Conservation (phyloP, 2,113 vertebrate genomes). For the Argyrosomus japonicus region DNA sequence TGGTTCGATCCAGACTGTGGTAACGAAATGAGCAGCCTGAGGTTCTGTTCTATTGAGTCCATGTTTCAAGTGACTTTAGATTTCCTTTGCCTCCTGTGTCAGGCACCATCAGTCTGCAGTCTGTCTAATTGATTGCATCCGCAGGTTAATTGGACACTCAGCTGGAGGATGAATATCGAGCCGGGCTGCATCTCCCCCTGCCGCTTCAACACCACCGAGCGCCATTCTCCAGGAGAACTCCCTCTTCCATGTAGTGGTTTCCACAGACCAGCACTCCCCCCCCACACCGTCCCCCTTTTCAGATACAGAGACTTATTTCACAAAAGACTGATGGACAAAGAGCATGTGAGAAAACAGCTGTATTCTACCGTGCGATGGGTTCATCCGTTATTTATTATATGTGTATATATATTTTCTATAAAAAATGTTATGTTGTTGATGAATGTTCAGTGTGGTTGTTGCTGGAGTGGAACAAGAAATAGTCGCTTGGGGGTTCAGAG, state of each 20-base stretch:
- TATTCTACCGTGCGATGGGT: constrained; percentile 52
- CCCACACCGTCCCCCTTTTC: constrained; percentile 18
- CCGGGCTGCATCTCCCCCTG: constrained; percentile 25
- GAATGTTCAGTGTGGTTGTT: constrained; percentile 68
- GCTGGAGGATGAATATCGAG: constrained; percentile 52
- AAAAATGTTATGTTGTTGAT: constrained; percentile 51
- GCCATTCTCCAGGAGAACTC: constrained; percentile 48
- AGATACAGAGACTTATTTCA: constrained; percentile 66
- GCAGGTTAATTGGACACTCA: constrained; percentile 73
- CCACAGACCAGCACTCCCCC: constrained; percentile 42
- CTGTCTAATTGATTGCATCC: constrained; percentile 57
- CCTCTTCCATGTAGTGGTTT: constrained; percentile 48
- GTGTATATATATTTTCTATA: constrained; percentile 79
- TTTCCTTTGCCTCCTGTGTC: constrained; percentile 17
- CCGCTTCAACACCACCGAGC: constrained; percentile 37
- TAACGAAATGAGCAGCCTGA: neutral
- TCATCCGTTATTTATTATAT: constrained; percentile 79
- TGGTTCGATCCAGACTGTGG: neutral
- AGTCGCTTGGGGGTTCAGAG: neutral
- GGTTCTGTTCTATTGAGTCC: neutral
- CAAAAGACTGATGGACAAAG: constrained; percentile 74
- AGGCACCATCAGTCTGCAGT: constrained; percentile 31
- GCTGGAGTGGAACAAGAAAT: constrained; percentile 45
- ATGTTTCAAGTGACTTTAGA: constrained; percentile 13
- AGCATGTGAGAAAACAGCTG: constrained; percentile 72